Evolutionary conservation across 1,140 invertebrate species (phyloP), one percentile per base, ranked within the genome.

Genomic region (Formica exsecta): DNA sequence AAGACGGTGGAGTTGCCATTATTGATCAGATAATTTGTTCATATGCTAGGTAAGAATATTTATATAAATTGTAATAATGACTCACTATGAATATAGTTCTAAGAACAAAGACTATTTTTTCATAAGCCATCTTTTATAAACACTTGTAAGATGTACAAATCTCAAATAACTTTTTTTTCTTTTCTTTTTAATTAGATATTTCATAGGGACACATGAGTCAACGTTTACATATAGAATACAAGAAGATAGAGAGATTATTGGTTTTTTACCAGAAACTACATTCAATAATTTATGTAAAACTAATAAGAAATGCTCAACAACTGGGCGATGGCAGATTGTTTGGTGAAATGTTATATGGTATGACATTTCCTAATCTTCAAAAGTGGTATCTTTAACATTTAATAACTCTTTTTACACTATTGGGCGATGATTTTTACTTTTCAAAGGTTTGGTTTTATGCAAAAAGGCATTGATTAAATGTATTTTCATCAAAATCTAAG

Each of bases 11-110:
- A 19, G 94, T 98, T 57, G 98, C 99, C 2, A 99, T 99, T 86
- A 97, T 99, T 79, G 99, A 99, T 94, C 99, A 99, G 96, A 98
- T 99, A 90, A 98, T 99, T 88, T 99, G 98, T 95, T 97, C 98
- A 0, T 96, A 98, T 95, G 97, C 98, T 6, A 96, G 96, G 96
- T 97, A 93, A 88, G 19, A 22, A 57, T 87, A 54, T 80, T 44
- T 29, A 44, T 77, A 51, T 89, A 76, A 76, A 61, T 57, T 70
- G 73, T 70, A 11, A 64, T 44, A 44, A 41, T 66, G n/a, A 66
- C 54, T 57, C 0, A 70, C 70, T 64, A 22, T 22, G 51, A 85
- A 44, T 19, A 41, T 9, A 13, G 25, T 68, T 80, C 11, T 75
- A 32, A 66, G 2, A 25, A 38, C 65, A 61, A 11, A 32, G 11